phyloP scores from a whole-genome alignment of 1,140 invertebrate species.

The Mamestra configurata region DNA sequence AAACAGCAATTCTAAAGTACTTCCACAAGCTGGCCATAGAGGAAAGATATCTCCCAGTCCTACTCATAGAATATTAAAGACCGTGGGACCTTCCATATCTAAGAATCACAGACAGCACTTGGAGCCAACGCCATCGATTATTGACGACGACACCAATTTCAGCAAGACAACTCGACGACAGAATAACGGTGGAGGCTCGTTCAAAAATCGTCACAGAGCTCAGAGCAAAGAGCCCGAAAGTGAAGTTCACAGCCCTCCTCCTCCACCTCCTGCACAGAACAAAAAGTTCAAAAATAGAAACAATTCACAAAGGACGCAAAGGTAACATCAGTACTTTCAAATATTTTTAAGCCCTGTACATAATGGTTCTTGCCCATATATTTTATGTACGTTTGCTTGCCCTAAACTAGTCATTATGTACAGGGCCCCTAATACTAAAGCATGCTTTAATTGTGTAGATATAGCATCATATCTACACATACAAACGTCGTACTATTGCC shows the following conservation, averaged over 20 bases:
- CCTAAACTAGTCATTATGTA: too few species aligned
- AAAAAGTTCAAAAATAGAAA: slow-evolving; percentile 86
- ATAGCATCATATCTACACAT: background rate
- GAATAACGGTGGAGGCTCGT: slow-evolving; percentile 77
- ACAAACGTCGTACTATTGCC: slow-evolving; percentile 55
- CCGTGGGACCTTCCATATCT: slow-evolving; percentile 90
- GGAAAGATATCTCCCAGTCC: slow-evolving; percentile 90
- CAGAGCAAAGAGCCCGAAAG: slow-evolving; percentile 73
- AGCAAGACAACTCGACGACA: slow-evolving; percentile 88
- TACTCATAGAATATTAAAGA: slow-evolving; percentile 91
- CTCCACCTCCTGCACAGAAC: slow-evolving; percentile 70
- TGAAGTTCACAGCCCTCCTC: slow-evolving; percentile 65
- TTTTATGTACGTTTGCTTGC: too few species aligned
- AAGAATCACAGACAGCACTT: slow-evolving; percentile 87
- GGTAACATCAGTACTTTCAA: slow-evolving; percentile 66
- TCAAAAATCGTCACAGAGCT: slow-evolving; percentile 85
- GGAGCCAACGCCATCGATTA: slow-evolving; percentile 90
- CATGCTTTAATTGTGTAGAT: slow-evolving; percentile 11
- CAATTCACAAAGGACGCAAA: slow-evolving; percentile 77
- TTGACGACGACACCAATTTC: slow-evolving; percentile 88
- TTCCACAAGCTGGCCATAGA: slow-evolving; percentile 81
- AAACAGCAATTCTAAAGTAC: slow-evolving; percentile 91
- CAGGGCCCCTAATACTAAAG: background rate
- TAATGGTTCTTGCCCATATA: background rate
- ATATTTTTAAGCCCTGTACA: background rate